Conservation (phyloP, 2,113 vertebrate genomes). For the Glaucomys volans region DNA sequence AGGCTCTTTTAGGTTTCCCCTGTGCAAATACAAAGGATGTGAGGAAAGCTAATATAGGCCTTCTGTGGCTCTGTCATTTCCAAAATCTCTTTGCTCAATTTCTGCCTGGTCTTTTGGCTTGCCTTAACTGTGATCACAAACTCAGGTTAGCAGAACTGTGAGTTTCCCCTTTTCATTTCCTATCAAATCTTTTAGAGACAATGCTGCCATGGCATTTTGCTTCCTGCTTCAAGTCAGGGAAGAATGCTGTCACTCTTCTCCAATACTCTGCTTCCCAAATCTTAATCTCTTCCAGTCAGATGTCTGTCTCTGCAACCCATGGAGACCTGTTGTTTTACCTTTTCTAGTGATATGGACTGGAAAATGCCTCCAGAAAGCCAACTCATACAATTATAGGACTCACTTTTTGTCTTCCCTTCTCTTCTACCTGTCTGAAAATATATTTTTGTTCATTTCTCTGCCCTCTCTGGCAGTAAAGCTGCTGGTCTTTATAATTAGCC, state of each 20-base stretch:
- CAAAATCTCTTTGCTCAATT: conserved; percentile 9
- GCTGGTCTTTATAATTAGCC: not conserved
- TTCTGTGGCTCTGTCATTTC: not conserved
- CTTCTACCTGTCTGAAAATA: conserved; percentile 2
- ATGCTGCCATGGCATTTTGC: not conserved
- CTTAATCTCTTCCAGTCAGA: not conserved
- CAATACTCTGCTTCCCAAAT: not conserved
- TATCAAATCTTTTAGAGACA: not conserved
- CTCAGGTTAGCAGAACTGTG: not conserved
- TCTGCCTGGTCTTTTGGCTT: conserved; percentile 19
- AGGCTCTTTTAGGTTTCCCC: not conserved
- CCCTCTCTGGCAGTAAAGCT: not conserved
- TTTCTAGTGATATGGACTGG: not conserved
- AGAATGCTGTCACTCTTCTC: not conserved
- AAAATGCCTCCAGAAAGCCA: not conserved
- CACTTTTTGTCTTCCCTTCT: not conserved
- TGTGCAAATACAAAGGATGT: not conserved
- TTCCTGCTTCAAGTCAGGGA: not conserved
- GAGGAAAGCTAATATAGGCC: not conserved
- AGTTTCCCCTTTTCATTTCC: conserved; percentile 4
- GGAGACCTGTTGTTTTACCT: not conserved
- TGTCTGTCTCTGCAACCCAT: not conserved
- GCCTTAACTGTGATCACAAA: not conserved
- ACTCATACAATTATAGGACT: not conserved
- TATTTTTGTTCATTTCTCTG: not conserved